phyloP scores from a whole-genome alignment of 2,888 invertebrate genomes.

The Globia sparganii region DNA sequence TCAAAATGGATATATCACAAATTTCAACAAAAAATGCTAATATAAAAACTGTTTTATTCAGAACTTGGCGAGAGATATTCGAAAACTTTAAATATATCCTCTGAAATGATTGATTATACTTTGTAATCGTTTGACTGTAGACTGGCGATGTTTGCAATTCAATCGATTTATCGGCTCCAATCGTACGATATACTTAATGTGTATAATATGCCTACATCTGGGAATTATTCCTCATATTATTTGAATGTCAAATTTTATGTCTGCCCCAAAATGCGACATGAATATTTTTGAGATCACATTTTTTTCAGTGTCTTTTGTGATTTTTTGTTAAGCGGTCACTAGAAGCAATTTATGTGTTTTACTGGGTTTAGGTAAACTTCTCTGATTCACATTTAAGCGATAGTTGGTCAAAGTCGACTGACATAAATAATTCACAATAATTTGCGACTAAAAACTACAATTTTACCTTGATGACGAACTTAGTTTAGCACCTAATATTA shows the following conservation, averaged over 20 bases:
- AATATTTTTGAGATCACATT: conserved; percentile 9
- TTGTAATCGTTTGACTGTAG: conserved; percentile 54
- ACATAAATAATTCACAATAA: background rate
- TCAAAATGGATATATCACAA: conserved; percentile 25
- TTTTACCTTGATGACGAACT: background rate
- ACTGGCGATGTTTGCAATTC: conserved; percentile 60
- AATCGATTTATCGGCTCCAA: conserved; percentile 43
- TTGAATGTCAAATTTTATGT: conserved; percentile 73
- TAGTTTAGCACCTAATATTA: too few relatives aligned
- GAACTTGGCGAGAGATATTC: background rate
- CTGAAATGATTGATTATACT: conserved; percentile 55
- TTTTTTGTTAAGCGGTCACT: background rate
- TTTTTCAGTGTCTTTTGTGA: background rate
- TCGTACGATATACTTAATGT: conserved; percentile 27
- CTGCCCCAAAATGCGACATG: conserved; percentile 47
- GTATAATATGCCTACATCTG: conserved; percentile 32
- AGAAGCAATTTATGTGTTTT: too few relatives aligned
- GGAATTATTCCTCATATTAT: conserved; percentile 41
- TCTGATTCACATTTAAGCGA: background rate
- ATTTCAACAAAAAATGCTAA: conserved; percentile 32
- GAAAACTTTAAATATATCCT: conserved; percentile 37
- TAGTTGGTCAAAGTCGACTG: background rate
- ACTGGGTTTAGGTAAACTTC: background rate
- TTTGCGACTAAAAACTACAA: background rate
- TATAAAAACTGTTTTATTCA: conserved; percentile 54